phyloP scores from a whole-genome alignment of 2,113 vertebrate species.

The Sebastes fasciatus region DNA sequence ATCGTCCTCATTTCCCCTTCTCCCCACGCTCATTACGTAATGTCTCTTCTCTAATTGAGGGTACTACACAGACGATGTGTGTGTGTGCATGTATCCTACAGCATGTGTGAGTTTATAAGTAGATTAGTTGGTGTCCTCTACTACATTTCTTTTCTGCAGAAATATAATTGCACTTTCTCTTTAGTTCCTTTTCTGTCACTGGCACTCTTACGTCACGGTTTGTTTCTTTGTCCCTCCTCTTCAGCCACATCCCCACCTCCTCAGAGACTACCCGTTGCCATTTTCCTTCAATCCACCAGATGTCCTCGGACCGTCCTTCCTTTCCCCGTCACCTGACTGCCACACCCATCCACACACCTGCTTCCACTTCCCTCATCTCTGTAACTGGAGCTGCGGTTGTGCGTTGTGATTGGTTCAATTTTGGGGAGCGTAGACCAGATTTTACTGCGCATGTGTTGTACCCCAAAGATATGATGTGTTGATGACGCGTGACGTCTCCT shows the following conservation, averaged over 20 bases:
- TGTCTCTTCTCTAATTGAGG: slow-evolving; percentile 4
- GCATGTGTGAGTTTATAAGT: neutral
- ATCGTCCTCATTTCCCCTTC: neutral
- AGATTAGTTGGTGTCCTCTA: neutral
- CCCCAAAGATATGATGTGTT: too few relatives aligned
- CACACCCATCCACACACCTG: neutral
- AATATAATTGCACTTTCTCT: slow-evolving; percentile 30
- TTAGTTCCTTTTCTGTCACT: slow-evolving; percentile 35
- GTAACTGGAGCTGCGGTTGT: too few relatives aligned
- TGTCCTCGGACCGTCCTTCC: neutral
- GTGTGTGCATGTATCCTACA: neutral
- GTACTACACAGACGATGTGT: neutral
- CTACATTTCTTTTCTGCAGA: neutral
- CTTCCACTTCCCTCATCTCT: too few relatives aligned
- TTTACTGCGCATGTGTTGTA: too few relatives aligned
- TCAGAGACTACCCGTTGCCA: neutral
- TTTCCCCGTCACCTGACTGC: neutral
- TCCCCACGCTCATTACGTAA: neutral
- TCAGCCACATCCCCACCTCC: neutral
- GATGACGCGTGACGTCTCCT: too few relatives aligned
- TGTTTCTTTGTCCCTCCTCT: neutral
- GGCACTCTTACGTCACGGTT: slow-evolving; percentile 14
- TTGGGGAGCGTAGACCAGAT: too few relatives aligned
- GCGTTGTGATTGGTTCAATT: too few relatives aligned
- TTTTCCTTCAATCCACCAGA: neutral